Evolutionary conservation across 64 coral and sea anemone genomes (phyloP).

Genomic region (Montipora sp.): DNA sequence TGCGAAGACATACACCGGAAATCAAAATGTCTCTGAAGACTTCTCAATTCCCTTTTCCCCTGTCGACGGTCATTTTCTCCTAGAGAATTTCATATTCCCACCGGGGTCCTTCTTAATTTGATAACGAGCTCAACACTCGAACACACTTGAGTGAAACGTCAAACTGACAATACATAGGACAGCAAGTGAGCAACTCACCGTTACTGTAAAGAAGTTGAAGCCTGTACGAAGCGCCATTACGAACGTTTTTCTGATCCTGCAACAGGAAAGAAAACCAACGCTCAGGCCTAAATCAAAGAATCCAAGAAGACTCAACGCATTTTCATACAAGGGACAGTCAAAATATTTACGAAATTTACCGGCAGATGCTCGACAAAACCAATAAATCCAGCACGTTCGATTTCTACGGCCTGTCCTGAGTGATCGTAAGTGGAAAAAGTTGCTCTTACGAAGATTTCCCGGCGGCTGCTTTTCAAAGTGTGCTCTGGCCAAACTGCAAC

Average conservation of each 20-base stretch:
- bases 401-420: constrained; percentile 74
- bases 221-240: constrained; percentile 82
- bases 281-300: neutral
- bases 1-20: neutral
- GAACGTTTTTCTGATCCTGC: constrained; percentile 80
- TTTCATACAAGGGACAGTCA: neutral
- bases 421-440: constrained; percentile 60
- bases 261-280: neutral
- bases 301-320: neutral
- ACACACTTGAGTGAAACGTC: constrained; percentile 78
- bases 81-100: constrained; percentile 80
- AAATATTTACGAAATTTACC: constrained; percentile 12
- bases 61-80: constrained; percentile 38
- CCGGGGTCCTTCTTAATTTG: constrained; percentile 81
- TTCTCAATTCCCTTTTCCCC: constrained; percentile 38
- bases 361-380: constrained; percentile 83
- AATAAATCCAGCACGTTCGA: constrained; percentile 78
- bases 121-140: constrained; percentile 69
- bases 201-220: too few species aligned
- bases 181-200: too few species aligned
- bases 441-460: constrained; percentile 54
- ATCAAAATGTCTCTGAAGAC: constrained; percentile 45
- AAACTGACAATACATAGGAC: constrained; percentile 52
- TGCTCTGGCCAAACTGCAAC: constrained; percentile 66
- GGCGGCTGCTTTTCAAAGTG: constrained; percentile 96